Conservation (phyloP, 1,140 invertebrate genomes). For the Drosophila erecta region DNA sequence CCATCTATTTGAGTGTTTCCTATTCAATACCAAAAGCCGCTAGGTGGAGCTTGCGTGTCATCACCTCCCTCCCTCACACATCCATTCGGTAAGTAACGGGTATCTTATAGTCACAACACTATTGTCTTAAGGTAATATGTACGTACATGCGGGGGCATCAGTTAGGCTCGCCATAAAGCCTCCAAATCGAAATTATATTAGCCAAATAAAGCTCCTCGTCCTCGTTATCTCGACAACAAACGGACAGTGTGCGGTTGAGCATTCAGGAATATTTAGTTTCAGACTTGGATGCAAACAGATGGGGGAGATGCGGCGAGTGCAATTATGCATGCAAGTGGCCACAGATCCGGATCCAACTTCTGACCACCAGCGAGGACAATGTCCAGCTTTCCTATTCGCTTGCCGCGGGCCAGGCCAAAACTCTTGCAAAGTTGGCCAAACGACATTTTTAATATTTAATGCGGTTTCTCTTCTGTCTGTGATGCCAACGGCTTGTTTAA, state of each 20-base stretch:
- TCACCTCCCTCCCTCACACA: too few species aligned
- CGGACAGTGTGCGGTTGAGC: not conserved
- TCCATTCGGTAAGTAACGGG: not conserved
- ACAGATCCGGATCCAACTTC: conserved; percentile 8
- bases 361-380: conserved; percentile 4
- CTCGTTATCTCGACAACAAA: not conserved
- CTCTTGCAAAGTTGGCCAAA: conserved; percentile 22
- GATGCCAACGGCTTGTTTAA: not conserved
- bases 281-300: conserved; percentile 3
- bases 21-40: too few species aligned
- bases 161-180: not conserved
- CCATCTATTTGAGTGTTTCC: too few species aligned
- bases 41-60: too few species aligned
- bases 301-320: not conserved
- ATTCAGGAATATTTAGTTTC: conserved; percentile 5
- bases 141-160: too few species aligned
- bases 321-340: conserved; percentile 25
- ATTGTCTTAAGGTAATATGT: too few species aligned
- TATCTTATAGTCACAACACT: not conserved
- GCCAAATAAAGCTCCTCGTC: not conserved
- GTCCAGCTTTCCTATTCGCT: not conserved
- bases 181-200: not conserved
- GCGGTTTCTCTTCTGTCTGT: conserved; percentile 3
- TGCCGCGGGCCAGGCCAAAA: conserved; percentile 12
- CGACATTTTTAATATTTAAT: conserved; percentile 52